Base-by-base conservation (phyloP, 1,140 invertebrate genomes). In the Drosophila leontia region DNA sequence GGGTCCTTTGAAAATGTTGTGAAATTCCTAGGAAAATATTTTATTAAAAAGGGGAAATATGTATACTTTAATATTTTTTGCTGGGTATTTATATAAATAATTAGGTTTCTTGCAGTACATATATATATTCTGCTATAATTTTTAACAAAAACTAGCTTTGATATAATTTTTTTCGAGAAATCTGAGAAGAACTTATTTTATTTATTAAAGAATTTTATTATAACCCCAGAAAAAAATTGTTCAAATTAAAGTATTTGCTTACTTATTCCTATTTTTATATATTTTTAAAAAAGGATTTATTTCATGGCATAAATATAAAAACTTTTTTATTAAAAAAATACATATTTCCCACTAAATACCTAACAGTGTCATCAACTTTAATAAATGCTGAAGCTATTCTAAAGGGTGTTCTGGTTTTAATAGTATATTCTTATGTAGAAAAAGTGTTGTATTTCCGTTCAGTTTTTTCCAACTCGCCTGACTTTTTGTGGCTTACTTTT, bases 401-500 rank as follows among this genome's bases (percentile, higher is more conserved):
- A 57, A 70, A 55, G 59, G n/a, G 53, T 70, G 58, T 44, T 32
- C 37, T 13, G 11, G 11, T 37, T 37, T 23, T 29, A 53, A n/a
- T 42, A 37, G n/a, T 48, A 45, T 17, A 53, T 63, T 63, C 44
- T 29, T 29, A 39, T 19, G n/a, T 32, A 23, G 13, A 12, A 75
- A 72, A 37, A 59, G 19, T 35, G 37, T 41, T 15, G 32, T 76
- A 19, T 68, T 53, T 23, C 44, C 29, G 32, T 41, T 23, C 7
- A 11, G 17, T 45, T 19, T 48, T 37, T 60, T 19, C 6, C 39
- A 35, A 61, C 26, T 59, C n/a, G 26, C 48, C 37, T 48, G 29
- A 23, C 42, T 23, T 37, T 78, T 51, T 51, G 60, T 69, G 56
- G 45, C 53, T 62, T 48, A 57, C 42, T 55, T 81, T 77, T 58